Evolutionary conservation across 35 echinoderm and acorn worm species (phyloP).

Genomic region (Holothuria glaberrima): DNA sequence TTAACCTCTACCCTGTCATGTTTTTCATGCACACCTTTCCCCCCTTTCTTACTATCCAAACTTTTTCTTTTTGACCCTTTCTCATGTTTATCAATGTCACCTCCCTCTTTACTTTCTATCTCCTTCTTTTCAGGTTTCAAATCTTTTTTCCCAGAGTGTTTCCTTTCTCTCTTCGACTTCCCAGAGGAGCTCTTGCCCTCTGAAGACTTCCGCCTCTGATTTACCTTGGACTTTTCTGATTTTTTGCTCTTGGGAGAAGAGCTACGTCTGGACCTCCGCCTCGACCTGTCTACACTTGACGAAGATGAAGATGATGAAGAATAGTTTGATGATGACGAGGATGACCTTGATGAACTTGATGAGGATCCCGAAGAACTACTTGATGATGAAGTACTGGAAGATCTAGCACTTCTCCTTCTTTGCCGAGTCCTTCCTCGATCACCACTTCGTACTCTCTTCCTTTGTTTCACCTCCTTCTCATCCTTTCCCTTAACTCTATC

Average conservation of each 20-base stretch:
- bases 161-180: conserved; percentile 6
- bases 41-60: too few relatives aligned
- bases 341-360: conserved; percentile 40
- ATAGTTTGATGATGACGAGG: not conserved
- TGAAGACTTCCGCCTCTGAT: conserved; percentile 24
- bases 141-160: too few relatives aligned
- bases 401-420: conserved; percentile 9
- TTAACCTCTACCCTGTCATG: not conserved
- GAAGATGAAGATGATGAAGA: conserved; percentile 46
- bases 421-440: not conserved
- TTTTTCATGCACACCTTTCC: too few relatives aligned
- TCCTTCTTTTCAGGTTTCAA: too few relatives aligned
- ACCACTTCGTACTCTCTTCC: not conserved
- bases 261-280: not conserved
- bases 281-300: conserved; percentile 14
- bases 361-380: not conserved
- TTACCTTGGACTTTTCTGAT: not conserved
- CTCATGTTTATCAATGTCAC: too few relatives aligned
- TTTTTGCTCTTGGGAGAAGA: not conserved
- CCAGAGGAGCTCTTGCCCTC: not conserved
- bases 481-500: not conserved
- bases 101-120: too few relatives aligned
- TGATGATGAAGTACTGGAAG: conserved; percentile 27
- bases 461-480: not conserved
- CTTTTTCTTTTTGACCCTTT: too few relatives aligned